Conservation (phyloP, 2,113 vertebrate genomes). For the Capricornis sumatraensis region DNA sequence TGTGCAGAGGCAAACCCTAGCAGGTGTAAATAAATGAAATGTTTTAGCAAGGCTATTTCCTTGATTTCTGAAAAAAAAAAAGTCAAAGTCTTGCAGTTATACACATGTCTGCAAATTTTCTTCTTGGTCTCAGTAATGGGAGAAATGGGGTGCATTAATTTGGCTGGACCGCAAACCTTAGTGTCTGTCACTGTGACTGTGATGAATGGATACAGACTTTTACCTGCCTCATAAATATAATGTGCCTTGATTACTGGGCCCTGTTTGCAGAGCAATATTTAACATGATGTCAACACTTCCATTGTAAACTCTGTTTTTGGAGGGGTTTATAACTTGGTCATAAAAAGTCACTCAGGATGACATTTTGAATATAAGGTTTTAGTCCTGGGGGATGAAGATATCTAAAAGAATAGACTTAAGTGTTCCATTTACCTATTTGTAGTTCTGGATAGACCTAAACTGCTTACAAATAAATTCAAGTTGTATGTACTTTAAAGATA, state of each 20-base stretch:
- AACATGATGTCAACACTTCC: slow-evolving; percentile 82
- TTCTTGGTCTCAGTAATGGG: slow-evolving; percentile 68
- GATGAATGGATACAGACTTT: slow-evolving; percentile 83
- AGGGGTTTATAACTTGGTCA: slow-evolving; percentile 80
- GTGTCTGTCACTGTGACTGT: slow-evolving; percentile 80
- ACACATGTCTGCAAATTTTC: slow-evolving; percentile 69
- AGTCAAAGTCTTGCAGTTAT: slow-evolving; percentile 59
- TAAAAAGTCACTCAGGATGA: slow-evolving; percentile 82
- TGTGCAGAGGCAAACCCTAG: slow-evolving; percentile 27
- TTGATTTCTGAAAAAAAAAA: slow-evolving; percentile 68
- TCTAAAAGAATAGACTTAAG: slow-evolving; percentile 57
- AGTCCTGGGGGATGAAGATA: slow-evolving; percentile 58
- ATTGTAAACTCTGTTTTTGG: slow-evolving; percentile 79
- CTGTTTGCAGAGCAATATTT: slow-evolving; percentile 77
- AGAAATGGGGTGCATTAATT: slow-evolving; percentile 76
- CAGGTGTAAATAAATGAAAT: slow-evolving; percentile 52
- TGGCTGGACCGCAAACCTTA: slow-evolving; percentile 77
- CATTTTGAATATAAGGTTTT: slow-evolving; percentile 73
- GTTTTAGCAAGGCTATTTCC: slow-evolving; percentile 60
- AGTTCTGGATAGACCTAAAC: slow-evolving; percentile 20
- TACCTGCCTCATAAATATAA: slow-evolving; percentile 85
- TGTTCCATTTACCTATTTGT: background rate
- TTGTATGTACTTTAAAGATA: slow-evolving; percentile 5
- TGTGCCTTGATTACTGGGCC: slow-evolving; percentile 78
- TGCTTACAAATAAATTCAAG: background rate